A percentile compares a stretch with the other conserved stretches of the same genome.
phyloP scores from a whole-genome alignment of 2,113 vertebrate species.

The Pelecanoides urinatrix region DNA sequence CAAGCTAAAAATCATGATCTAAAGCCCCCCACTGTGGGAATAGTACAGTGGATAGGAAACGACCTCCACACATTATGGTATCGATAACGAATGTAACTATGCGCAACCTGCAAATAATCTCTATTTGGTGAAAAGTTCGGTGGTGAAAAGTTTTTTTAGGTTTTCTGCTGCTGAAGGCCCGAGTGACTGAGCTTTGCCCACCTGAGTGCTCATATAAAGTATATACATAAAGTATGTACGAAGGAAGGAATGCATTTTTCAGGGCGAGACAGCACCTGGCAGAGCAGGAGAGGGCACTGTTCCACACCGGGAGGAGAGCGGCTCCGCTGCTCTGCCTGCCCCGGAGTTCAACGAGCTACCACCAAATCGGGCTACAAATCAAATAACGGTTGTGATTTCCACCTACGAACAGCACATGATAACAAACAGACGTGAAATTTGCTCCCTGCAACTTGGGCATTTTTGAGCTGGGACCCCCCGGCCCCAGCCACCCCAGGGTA shows the following conservation, averaged over 20 bases:
- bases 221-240: not conserved
- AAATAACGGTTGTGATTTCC: rapidly evolving
- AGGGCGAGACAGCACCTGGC: rapidly evolving
- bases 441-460: not conserved
- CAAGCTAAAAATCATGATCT: not conserved
- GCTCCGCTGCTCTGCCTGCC: rapidly evolving
- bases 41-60: not conserved
- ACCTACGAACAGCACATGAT: rapidly evolving
- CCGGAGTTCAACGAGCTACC: not conserved
- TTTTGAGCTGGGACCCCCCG: not conserved
- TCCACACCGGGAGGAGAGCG: not conserved
- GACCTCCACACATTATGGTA: not conserved
- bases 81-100: not conserved
- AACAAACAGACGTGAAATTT: not conserved
- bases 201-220: not conserved
- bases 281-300: not conserved
- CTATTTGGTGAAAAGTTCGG: not conserved
- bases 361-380: not conserved
- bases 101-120: not conserved
- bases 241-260: not conserved
- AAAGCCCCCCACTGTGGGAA: not conserved
- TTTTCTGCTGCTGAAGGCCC: not conserved
- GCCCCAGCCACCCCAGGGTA: too few species aligned
- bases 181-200: not conserved
- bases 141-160: not conserved